Evolutionary conservation across 1,140 invertebrate genomes (phyloP).

Genomic region (Halesus radiatus): DNA sequence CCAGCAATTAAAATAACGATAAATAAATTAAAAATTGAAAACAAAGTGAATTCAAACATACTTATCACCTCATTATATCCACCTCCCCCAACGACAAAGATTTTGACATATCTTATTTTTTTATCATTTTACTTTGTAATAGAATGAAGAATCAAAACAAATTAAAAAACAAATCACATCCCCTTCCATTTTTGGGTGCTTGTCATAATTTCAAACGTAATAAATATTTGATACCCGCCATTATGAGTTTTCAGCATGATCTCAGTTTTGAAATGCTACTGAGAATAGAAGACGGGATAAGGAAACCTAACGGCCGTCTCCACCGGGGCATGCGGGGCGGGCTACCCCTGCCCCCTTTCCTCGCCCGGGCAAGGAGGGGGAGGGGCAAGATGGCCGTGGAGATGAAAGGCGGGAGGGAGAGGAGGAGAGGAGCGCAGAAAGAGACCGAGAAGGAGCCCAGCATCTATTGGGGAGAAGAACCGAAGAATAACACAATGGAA

Average conservation of each 20-base stretch:
- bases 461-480: slow-evolving; percentile 9
- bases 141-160: too few relatives aligned
- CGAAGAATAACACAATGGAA: slow-evolving; percentile 36
- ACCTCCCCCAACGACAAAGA: too few relatives aligned
- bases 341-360: not conserved
- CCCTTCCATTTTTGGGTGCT: not conserved
- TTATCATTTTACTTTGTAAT: too few relatives aligned
- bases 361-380: not conserved
- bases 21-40: too few relatives aligned
- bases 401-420: slow-evolving; percentile 43
- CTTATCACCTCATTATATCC: too few relatives aligned
- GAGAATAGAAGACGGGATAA: slow-evolving; percentile 48
- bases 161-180: too few relatives aligned
- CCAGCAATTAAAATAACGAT: too few relatives aligned
- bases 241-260: not conserved
- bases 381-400: slow-evolving; percentile 47
- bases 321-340: slow-evolving; percentile 19
- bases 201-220: not conserved
- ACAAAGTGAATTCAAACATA: too few relatives aligned
- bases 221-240: not conserved
- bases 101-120: too few relatives aligned
- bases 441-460: too few relatives aligned
- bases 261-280: slow-evolving; percentile 37
- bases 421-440: slow-evolving; percentile 15
- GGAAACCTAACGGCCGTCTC: slow-evolving; percentile 46